Conservation (phyloP, 2,113 vertebrate genomes). For the Etheostoma spectabile region DNA sequence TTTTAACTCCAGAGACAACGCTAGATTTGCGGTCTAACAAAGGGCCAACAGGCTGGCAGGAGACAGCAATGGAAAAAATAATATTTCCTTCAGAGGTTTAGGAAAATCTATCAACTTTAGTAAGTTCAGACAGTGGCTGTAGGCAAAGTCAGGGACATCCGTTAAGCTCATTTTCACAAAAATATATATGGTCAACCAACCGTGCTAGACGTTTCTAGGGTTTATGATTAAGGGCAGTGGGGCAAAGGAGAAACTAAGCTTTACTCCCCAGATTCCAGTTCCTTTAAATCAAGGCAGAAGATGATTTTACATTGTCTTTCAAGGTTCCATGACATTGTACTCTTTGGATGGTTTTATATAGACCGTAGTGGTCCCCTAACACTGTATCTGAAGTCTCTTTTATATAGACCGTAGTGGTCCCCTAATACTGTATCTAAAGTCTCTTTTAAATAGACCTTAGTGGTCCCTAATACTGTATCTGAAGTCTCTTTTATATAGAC, state of each 20-base stretch:
- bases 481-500: too few relatives aligned
- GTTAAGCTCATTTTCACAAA: conserved; percentile 4
- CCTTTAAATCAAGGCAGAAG: too few relatives aligned
- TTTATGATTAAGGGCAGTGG: neutral
- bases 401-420: too few relatives aligned
- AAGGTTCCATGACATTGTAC: too few relatives aligned
- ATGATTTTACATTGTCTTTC: too few relatives aligned
- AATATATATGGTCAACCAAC: neutral
- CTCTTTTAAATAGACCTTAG: too few relatives aligned
- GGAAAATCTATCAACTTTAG: conserved; percentile 11
- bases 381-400: too few relatives aligned
- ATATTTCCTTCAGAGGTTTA: conserved; percentile 6
- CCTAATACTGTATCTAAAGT: too few relatives aligned
- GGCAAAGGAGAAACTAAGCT: neutral
- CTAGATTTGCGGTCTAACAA: conserved; percentile 11
- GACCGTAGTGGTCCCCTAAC: too few relatives aligned
- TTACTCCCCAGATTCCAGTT: too few relatives aligned
- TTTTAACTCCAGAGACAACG: conserved; percentile 23
- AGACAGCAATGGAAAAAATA: neutral
- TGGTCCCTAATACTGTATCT: too few relatives aligned
- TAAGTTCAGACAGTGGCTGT: neutral
- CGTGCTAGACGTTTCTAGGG: neutral
- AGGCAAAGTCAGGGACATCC: neutral
- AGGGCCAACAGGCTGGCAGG: conserved; percentile 23
- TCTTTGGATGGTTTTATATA: too few relatives aligned